Conservation (phyloP, 2,113 vertebrate genomes). For the Speoplatyrhinus poulsoni region DNA sequence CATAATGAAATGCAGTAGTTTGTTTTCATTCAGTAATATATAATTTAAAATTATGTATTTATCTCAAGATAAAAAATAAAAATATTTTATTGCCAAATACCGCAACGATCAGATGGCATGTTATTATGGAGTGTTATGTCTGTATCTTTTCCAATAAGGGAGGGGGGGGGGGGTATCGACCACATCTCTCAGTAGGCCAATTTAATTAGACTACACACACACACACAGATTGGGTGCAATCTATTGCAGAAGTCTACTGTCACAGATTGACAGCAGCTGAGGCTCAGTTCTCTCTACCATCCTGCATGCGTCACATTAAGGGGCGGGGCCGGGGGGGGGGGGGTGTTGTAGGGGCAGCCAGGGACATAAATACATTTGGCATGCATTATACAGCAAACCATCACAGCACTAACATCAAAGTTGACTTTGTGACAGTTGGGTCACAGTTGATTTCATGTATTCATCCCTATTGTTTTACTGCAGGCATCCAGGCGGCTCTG, state of each 20-base stretch:
- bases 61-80: too few relatives aligned
- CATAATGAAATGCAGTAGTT: too few relatives aligned
- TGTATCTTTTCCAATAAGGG: neutral
- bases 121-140: neutral
- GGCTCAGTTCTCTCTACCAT: constrained; percentile 33
- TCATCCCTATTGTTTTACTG: constrained; percentile 5
- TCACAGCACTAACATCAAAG: too few relatives aligned
- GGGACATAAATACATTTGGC: too few relatives aligned
- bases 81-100: too few relatives aligned
- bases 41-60: too few relatives aligned
- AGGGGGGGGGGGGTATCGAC: neutral
- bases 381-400: too few relatives aligned
- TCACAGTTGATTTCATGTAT: neutral
- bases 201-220: constrained; percentile 38
- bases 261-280: constrained; percentile 64
- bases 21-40: too few relatives aligned
- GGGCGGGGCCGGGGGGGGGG: neutral
- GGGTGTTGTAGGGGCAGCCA: constrained; percentile 5
- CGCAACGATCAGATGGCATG: neutral
- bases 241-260: constrained; percentile 29
- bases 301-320: constrained; percentile 26
- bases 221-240: constrained; percentile 63
- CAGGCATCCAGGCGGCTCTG: constrained; percentile 83
- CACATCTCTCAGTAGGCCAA: constrained; percentile 28
- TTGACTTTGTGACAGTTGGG: too few relatives aligned